Conservation (phyloP, 2,888 invertebrate species). For the Campaea margaritaria region DNA sequence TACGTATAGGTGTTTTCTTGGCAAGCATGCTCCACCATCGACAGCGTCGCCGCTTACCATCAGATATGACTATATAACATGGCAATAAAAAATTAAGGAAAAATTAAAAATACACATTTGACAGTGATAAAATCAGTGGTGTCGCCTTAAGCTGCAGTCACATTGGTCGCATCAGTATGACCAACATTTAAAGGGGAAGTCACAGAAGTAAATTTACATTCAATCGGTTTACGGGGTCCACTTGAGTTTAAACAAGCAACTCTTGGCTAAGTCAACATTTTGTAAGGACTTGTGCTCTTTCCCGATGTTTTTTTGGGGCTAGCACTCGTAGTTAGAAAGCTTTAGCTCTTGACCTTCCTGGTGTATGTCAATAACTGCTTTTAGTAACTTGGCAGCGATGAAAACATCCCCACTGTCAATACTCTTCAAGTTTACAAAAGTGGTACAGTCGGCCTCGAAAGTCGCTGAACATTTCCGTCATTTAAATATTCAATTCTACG, state of each 20-base stretch:
- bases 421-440: too few species aligned
- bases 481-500: too few species aligned
- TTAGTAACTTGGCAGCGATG: not conserved
- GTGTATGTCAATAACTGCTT: not conserved
- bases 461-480: too few species aligned
- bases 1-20: too few species aligned
- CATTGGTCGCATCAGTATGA: conserved; percentile 5
- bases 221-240: conserved; percentile 59
- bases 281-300: conserved; percentile 45
- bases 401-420: not conserved
- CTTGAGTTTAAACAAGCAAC: conserved; percentile 54
- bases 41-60: too few species aligned
- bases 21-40: too few species aligned
- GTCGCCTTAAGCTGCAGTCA: not conserved
- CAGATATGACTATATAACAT: too few species aligned
- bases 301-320: conserved; percentile 34
- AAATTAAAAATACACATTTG: not conserved
- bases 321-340: conserved; percentile 31
- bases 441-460: too few species aligned
- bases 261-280: conserved; percentile 59
- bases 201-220: conserved; percentile 69
- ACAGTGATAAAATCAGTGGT: not conserved
- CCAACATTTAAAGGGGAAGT: conserved; percentile 35
- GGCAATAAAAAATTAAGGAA: too few species aligned
- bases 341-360: conserved; percentile 33